Evolutionary conservation across 1,140 invertebrate species (phyloP).

Genomic region (Vanessa tameamea): DNA sequence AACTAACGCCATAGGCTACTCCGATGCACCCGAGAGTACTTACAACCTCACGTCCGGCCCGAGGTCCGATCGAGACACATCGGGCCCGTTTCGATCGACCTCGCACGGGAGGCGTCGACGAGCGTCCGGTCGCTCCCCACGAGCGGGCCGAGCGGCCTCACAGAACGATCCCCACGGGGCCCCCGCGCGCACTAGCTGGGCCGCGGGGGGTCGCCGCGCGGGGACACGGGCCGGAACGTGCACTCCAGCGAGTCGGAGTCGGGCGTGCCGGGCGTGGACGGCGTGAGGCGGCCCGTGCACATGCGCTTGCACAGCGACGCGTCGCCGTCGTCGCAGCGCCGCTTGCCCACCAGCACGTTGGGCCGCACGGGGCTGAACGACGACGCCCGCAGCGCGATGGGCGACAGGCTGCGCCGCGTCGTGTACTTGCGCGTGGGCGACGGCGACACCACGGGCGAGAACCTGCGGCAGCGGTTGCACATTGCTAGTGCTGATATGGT

Average conservation of each 20-base stretch:
- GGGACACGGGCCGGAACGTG: conserved; percentile 70
- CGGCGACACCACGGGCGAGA: conserved; percentile 85
- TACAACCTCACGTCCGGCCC: background rate
- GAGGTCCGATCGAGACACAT: background rate
- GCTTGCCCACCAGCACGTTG: conserved; percentile 85
- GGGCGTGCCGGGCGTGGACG: conserved; percentile 64
- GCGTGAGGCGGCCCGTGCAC: conserved; percentile 65
- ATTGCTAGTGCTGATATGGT: no score
- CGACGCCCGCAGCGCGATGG: conserved; percentile 89
- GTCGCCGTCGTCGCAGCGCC: conserved; percentile 89
- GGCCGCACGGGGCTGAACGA: conserved; percentile 87
- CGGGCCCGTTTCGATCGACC: background rate
- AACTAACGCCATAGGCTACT: conserved; percentile 60
- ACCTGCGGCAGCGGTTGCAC: conserved; percentile 46
- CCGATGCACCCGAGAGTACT: conserved; percentile 44
- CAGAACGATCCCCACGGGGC: background rate
- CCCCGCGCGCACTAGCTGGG: conserved; percentile 60
- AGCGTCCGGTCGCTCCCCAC: conserved; percentile 10
- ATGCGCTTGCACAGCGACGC: conserved; percentile 63
- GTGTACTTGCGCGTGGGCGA: conserved; percentile 91
- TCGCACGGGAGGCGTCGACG: background rate
- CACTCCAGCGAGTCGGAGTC: conserved; percentile 68
- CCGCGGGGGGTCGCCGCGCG: conserved; percentile 47
- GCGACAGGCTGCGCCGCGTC: conserved; percentile 90
- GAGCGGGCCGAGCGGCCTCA: background rate